These are phyloP conservation scores for Meriones psammophilus DNA, from an alignment of 2,797 vertebrate species.

Conservation along the genomic window DNA sequence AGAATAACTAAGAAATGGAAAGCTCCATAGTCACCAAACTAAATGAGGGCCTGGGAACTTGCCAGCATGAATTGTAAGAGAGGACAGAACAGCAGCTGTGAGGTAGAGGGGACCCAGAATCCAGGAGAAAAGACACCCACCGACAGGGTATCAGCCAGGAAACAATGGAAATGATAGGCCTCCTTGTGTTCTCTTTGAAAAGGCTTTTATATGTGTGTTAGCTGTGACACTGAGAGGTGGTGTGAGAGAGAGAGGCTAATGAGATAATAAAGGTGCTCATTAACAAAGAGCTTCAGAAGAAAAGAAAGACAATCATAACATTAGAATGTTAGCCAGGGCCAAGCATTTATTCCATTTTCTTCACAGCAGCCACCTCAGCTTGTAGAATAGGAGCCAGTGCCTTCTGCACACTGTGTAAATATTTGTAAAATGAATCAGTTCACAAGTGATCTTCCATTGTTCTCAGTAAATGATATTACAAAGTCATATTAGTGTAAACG, in stretches of 20 bases:
- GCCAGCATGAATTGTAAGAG: neutral
- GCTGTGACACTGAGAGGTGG: neutral
- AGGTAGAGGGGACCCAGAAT: neutral
- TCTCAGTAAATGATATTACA: neutral
- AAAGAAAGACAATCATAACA: slow-evolving; percentile 11
- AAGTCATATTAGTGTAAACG: slow-evolving; percentile 17
- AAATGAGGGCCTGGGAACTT: neutral
- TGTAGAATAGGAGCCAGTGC: neutral
- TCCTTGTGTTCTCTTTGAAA: neutral
- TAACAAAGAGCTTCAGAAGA: neutral
- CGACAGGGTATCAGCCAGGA: too few species aligned
- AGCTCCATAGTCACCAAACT: neutral
- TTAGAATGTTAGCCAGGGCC: neutral
- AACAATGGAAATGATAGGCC: neutral
- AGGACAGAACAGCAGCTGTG: neutral
- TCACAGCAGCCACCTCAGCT: neutral
- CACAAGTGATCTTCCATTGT: neutral
- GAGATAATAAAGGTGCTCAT: slow-evolving; percentile 19
- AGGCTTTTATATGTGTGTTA: neutral
- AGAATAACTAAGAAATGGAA: neutral
- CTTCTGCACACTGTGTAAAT: neutral
- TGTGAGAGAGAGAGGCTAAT: slow-evolving; percentile 26
- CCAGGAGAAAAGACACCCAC: neutral
- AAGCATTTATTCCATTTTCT: neutral
- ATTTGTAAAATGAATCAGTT: slow-evolving; percentile 31